Evolutionary conservation across 2,797 vertebrate species (phyloP).

Genomic region (Aulostomus chinensis): DNA sequence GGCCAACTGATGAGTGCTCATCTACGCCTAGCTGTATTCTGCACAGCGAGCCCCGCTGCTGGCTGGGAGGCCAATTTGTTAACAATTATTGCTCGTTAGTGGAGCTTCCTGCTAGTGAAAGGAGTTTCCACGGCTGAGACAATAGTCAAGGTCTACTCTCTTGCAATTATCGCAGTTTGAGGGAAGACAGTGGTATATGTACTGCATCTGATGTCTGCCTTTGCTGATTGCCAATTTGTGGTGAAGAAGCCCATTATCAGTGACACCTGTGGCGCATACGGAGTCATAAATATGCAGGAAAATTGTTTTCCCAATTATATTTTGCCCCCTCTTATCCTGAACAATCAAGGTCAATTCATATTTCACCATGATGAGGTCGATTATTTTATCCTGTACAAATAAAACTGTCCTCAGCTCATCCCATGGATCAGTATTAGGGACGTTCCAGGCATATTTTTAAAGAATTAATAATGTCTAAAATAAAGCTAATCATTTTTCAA

Average conservation of each 20-base stretch:
- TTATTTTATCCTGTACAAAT: too few relatives aligned
- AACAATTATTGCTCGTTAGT: conserved; percentile 90
- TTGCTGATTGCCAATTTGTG: conserved; percentile 63
- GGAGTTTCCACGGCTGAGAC: conserved; percentile 44
- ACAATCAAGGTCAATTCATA: conserved; percentile 8
- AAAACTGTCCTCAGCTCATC: too few relatives aligned
- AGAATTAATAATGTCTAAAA: too few relatives aligned
- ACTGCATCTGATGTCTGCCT: conserved; percentile 43
- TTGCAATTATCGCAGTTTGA: conserved; percentile 70
- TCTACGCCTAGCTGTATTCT: conserved; percentile 73
- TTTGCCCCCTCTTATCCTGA: not conserved
- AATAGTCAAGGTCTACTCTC: conserved; percentile 62
- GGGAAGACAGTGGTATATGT: conserved; percentile 43
- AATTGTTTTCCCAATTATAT: conserved; percentile 8
- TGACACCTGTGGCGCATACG: conserved; percentile 46
- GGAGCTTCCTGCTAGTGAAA: conserved; percentile 72
- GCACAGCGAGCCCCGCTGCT: conserved; percentile 71
- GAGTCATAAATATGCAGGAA: conserved; percentile 36
- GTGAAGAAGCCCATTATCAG: conserved; percentile 21
- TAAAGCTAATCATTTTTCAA: too few relatives aligned
- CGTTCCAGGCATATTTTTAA: too few relatives aligned
- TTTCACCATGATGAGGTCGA: not conserved
- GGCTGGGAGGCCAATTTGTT: conserved; percentile 88
- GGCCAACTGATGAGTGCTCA: conserved; percentile 84
- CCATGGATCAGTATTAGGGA: too few relatives aligned